A percentile compares a stretch with the other conserved stretches of the same genome.
These are phyloP conservation scores for Helicolenus hilgendorfi DNA, from an alignment of 2,797 vertebrate genomes.

Conservation along the genomic window DNA sequence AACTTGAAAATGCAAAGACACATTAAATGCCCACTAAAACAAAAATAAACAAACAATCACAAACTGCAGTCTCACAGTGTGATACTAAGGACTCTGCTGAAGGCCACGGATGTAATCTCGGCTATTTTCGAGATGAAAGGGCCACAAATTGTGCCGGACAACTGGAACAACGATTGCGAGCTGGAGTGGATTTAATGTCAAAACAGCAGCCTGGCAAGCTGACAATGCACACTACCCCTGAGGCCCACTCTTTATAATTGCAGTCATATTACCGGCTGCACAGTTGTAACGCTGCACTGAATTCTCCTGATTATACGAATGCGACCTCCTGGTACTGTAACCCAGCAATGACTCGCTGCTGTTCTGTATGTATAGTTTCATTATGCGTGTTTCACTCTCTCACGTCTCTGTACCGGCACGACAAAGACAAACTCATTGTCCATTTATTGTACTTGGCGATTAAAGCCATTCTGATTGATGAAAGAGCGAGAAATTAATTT, in stretches of 20 bases:
- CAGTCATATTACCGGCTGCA: slow-evolving; percentile 62
- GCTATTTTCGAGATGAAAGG: slow-evolving; percentile 78
- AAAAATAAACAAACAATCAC: background rate
- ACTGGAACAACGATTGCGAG: slow-evolving; percentile 80
- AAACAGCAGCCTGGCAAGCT: slow-evolving; percentile 69
- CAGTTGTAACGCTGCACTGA: slow-evolving; percentile 25
- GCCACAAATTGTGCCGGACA: slow-evolving; percentile 83
- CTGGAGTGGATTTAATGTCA: slow-evolving; percentile 83
- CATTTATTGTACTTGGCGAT: slow-evolving; percentile 57
- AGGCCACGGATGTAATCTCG: slow-evolving; percentile 61
- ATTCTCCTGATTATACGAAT: slow-evolving; percentile 42
- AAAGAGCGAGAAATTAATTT: slow-evolving; percentile 61
- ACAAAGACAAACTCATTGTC: slow-evolving; percentile 65
- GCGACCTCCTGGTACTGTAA: slow-evolving; percentile 32
- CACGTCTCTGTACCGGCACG: background rate
- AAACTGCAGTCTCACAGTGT: slow-evolving; percentile 30
- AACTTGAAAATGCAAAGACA: background rate
- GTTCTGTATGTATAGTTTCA: slow-evolving; percentile 29
- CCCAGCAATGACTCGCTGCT: slow-evolving; percentile 16
- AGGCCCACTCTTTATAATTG: slow-evolving; percentile 64
- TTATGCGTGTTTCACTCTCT: slow-evolving; percentile 22
- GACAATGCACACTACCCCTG: slow-evolving; percentile 65
- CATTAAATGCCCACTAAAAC: background rate
- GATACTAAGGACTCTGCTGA: slow-evolving; percentile 35
- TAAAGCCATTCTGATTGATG: slow-evolving; percentile 66